Conservation (phyloP, 2,113 vertebrate species). For the Glaucidium brasilianum region DNA sequence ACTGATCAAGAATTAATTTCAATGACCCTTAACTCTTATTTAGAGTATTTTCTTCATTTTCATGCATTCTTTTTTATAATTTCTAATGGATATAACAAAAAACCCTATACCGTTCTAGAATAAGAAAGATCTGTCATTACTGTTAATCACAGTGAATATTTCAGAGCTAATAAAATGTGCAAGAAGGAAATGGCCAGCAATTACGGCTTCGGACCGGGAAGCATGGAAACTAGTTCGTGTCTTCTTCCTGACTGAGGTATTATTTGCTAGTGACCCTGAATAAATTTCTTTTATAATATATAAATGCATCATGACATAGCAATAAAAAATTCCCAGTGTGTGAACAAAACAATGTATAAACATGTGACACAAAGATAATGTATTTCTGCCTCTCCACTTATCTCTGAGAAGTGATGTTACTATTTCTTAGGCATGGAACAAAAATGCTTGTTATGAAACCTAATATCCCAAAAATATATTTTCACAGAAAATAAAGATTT, state of each 20-base stretch:
- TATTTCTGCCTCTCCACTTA: neutral
- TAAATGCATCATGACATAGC: neutral
- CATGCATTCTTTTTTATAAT: neutral
- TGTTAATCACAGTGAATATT: neutral
- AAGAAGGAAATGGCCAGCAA: neutral
- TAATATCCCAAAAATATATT: neutral
- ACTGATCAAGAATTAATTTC: conserved; percentile 21
- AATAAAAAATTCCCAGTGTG: neutral
- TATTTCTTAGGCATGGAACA: neutral
- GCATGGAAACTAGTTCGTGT: neutral
- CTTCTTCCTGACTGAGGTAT: neutral
- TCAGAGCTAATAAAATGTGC: neutral
- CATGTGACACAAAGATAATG: neutral
- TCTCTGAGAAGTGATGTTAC: neutral
- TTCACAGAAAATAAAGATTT: neutral
- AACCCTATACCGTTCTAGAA: neutral
- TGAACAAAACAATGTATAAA: neutral
- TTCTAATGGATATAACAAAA: neutral
- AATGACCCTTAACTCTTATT: neutral
- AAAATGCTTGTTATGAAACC: neutral
- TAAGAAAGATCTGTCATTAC: neutral
- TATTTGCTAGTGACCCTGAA: neutral
- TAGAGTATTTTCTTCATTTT: neutral
- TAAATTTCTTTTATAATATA: neutral
- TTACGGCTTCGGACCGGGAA: neutral